A percentile compares a stretch with the other conserved stretches of the same genome.
Conservation (phyloP, 2,797 vertebrate genomes). For the Sibirionetta formosa region DNA sequence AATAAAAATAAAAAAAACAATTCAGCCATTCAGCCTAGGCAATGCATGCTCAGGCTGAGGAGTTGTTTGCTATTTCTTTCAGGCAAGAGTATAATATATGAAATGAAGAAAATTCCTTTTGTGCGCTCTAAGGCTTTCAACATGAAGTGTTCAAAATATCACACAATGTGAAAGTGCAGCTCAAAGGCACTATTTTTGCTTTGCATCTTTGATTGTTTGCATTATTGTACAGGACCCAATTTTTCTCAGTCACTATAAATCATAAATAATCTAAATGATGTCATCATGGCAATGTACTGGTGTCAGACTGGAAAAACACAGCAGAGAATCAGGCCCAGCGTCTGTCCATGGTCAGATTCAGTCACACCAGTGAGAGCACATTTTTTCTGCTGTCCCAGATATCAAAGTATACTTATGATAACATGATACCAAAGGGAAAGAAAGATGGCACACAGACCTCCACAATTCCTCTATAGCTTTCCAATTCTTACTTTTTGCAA, state of each 20-base stretch:
- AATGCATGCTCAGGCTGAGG: background rate
- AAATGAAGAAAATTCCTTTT: slow-evolving; percentile 54
- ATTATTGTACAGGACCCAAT: slow-evolving; percentile 55
- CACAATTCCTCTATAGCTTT: background rate
- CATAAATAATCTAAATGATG: slow-evolving; percentile 71
- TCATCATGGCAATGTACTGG: slow-evolving; percentile 26
- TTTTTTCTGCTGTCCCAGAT: background rate
- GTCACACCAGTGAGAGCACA: background rate
- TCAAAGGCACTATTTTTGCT: slow-evolving; percentile 38
- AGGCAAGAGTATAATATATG: slow-evolving; percentile 48
- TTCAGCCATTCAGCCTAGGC: background rate
- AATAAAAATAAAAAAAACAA: background rate
- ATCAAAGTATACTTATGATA: background rate
- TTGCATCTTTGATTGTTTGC: slow-evolving; percentile 64
- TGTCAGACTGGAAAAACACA: slow-evolving; percentile 43
- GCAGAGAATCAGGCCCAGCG: background rate
- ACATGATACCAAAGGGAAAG: background rate
- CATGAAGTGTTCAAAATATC: slow-evolving; percentile 37
- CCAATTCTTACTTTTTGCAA: background rate
- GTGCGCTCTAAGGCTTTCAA: slow-evolving; percentile 49
- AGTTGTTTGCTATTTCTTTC: slow-evolving; percentile 61
- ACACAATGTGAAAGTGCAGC: slow-evolving; percentile 30
- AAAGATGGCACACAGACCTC: background rate
- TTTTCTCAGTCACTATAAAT: slow-evolving; percentile 74
- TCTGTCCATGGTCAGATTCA: background rate